A percentile compares a stretch with the other conserved stretches of the same genome.
Conservation (phyloP, 2,797 vertebrate species). For the Coluber constrictor region DNA sequence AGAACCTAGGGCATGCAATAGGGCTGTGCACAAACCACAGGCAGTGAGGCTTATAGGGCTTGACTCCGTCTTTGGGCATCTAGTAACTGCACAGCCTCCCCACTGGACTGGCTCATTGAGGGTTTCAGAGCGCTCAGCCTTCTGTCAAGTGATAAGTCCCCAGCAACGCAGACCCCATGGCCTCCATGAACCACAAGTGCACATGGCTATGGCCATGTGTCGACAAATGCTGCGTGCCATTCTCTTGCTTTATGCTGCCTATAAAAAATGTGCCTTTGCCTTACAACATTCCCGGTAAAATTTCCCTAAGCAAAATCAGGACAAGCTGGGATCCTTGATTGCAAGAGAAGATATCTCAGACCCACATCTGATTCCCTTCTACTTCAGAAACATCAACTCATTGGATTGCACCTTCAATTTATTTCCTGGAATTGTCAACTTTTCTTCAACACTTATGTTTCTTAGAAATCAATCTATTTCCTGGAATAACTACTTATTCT, state of each 20-base stretch:
- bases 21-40: conserved; percentile 53
- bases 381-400: background rate
- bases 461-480: background rate
- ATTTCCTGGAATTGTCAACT: background rate
- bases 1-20: conserved; percentile 24
- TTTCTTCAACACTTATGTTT: background rate
- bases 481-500: background rate
- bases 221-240: conserved; percentile 66
- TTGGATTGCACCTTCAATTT: background rate
- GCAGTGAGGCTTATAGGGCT: conserved; percentile 59
- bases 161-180: conserved; percentile 57
- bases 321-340: background rate
- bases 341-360: background rate
- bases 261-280: conserved; percentile 58
- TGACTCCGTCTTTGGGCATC: conserved; percentile 62
- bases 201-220: conserved; percentile 64
- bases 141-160: conserved; percentile 60
- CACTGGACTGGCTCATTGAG: conserved; percentile 58
- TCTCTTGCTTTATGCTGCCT: conserved; percentile 59
- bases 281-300: conserved; percentile 47
- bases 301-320: too few relatives aligned
- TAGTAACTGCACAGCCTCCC: conserved; percentile 62
- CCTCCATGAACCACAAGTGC: conserved; percentile 62
- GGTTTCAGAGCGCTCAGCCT: conserved; percentile 65
- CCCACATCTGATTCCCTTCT: background rate